These are phyloP conservation scores for Astropecten irregularis DNA, from an alignment of 53 echinoderm and acorn worm species.

Conservation along the genomic window DNA sequence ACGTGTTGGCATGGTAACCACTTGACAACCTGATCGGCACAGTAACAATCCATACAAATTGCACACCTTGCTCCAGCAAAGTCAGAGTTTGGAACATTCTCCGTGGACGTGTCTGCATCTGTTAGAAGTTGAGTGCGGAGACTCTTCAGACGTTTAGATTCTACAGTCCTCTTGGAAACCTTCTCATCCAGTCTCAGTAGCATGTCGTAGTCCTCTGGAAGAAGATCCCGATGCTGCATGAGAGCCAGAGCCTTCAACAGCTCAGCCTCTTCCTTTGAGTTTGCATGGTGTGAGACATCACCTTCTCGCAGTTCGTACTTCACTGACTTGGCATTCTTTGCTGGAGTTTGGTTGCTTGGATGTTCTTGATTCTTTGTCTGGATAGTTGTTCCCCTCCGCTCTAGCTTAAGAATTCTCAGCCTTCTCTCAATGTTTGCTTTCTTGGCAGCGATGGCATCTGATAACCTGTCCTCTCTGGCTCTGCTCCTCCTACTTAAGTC, in stretches of 20 bases:
- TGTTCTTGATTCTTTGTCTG: not conserved
- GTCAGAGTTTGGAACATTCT: not conserved
- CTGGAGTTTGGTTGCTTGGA: not conserved
- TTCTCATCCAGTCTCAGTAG: constrained; percentile 80
- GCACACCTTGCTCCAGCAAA: constrained; percentile 65
- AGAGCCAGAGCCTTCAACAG: constrained; percentile 66
- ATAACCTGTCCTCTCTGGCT: not conserved
- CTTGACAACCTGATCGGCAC: constrained; percentile 60
- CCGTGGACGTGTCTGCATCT: constrained; percentile 20
- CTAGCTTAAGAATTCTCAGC: constrained; percentile 13
- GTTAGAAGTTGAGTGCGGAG: constrained; percentile 45
- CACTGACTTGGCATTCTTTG: not conserved
- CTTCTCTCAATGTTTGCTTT: constrained; percentile 53
- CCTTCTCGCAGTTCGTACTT: constrained; percentile 13
- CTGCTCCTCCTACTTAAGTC: constrained; percentile 8
- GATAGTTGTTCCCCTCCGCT: constrained; percentile 15
- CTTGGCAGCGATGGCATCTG: not conserved
- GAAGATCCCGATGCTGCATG: constrained; percentile 85
- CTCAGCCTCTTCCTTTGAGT: constrained; percentile 54
- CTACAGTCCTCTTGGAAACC: constrained; percentile 76
- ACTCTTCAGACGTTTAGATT: constrained; percentile 22
- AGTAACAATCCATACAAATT: constrained; percentile 84
- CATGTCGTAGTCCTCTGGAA: constrained; percentile 94
- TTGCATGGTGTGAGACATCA: constrained; percentile 31
- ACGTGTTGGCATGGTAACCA: constrained; percentile 82